These are phyloP conservation scores for Lasioglossum pauxillum DNA, from an alignment of 2,888 invertebrate genomes.

Conservation along the genomic window DNA sequence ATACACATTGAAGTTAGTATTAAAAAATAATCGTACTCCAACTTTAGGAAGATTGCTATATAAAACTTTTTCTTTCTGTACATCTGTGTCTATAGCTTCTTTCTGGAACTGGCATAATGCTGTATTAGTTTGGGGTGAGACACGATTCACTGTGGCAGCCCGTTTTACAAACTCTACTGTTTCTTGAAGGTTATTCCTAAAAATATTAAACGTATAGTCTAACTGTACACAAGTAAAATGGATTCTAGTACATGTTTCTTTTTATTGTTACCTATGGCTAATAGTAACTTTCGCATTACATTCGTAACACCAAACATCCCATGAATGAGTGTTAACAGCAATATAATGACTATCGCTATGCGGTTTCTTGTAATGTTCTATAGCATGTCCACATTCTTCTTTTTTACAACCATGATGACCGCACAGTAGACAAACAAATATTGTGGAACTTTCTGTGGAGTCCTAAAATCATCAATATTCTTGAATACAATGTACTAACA, in stretches of 20 bases:
- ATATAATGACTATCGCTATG: constrained; percentile 91
- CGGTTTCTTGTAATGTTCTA: constrained; percentile 90
- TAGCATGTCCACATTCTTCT: constrained; percentile 89
- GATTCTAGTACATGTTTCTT: not conserved
- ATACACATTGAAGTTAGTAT: not conserved
- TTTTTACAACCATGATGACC: constrained; percentile 92
- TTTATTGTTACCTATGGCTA: constrained; percentile 79
- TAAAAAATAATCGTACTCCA: constrained; percentile 63
- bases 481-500: not conserved
- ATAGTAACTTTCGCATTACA: constrained; percentile 90
- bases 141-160: constrained; percentile 80
- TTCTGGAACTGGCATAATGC: constrained; percentile 48
- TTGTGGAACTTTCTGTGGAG: constrained; percentile 64
- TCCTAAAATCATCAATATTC: constrained; percentile 56
- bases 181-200: constrained; percentile 88
- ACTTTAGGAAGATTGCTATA: constrained; percentile 73
- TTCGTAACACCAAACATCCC: constrained; percentile 92
- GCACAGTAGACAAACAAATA: constrained; percentile 94
- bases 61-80: constrained; percentile 62
- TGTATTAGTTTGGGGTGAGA: constrained; percentile 64
- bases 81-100: constrained; percentile 37
- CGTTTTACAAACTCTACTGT: constrained; percentile 91
- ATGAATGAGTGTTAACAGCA: constrained; percentile 89
- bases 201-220: not conserved
- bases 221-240: not conserved